Conservation (phyloP, 2,888 invertebrate species). For the Leptothorax acervorum region DNA sequence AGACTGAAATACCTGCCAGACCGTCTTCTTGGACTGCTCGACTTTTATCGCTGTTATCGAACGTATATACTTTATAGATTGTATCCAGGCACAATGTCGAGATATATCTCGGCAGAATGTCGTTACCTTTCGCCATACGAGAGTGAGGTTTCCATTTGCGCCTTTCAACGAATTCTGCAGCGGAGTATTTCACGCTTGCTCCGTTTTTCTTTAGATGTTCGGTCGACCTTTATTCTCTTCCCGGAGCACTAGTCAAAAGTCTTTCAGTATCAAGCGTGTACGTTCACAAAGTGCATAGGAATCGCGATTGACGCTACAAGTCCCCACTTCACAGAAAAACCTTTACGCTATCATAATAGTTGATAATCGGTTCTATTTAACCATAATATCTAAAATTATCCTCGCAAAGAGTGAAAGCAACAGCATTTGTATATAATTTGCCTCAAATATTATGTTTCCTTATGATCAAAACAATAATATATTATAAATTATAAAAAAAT, state of each 20-base stretch:
- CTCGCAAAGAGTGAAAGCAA: not conserved
- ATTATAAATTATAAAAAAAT: constrained; percentile 7
- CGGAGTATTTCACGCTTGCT: constrained; percentile 65
- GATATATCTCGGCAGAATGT: constrained; percentile 74
- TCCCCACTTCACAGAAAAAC: not conserved
- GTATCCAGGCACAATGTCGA: constrained; percentile 70
- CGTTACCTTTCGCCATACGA: constrained; percentile 75
- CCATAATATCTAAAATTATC: constrained; percentile 6
- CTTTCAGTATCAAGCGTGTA: constrained; percentile 38
- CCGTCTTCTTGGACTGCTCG: constrained; percentile 65
- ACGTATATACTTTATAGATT: constrained; percentile 73
- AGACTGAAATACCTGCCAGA: constrained; percentile 59
- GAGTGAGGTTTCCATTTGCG: constrained; percentile 76
- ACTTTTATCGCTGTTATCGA: constrained; percentile 76
- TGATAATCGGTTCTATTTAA: constrained; percentile 6
- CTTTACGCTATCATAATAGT: not conserved
- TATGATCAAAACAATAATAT: not conserved
- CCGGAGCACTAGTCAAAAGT: constrained; percentile 44
- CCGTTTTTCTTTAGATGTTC: constrained; percentile 48
- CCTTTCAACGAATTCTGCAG: constrained; percentile 73
- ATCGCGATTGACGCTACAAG: constrained; percentile 39
- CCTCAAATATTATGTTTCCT: not conserved
- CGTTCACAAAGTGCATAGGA: constrained; percentile 40
- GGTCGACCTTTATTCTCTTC: constrained; percentile 55
- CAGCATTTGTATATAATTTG: not conserved